These are phyloP conservation scores for Urocynchramus pylzowi DNA, from an alignment of 2,113 vertebrate species.

Conservation along the genomic window DNA sequence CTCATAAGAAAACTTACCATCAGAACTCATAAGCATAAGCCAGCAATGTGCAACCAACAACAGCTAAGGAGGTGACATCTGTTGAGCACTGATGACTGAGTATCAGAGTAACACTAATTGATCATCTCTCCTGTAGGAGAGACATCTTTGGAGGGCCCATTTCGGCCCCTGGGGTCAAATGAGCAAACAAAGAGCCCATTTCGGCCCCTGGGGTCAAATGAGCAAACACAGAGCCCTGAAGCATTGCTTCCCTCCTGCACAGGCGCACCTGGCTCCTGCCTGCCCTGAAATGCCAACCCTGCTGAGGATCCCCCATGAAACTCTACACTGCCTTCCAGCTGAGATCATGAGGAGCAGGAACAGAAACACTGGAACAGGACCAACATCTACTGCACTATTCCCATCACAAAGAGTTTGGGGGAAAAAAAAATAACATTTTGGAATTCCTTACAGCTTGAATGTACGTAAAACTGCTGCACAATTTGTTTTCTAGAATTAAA, in stretches of 20 bases:
- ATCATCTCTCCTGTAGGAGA: neutral
- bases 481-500: neutral
- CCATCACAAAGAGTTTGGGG: neutral
- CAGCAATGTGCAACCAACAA: neutral
- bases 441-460: neutral
- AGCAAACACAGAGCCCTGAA: neutral
- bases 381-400: too few species aligned
- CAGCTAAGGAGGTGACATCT: neutral
- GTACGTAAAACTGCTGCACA: neutral
- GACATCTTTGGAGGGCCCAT: neutral
- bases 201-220: rapidly evolving
- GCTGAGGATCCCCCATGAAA: neutral
- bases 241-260: neutral
- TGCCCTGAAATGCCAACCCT: neutral
- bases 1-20: too few species aligned
- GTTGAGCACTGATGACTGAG: neutral
- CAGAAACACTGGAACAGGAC: neutral
- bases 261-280: neutral
- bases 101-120: neutral
- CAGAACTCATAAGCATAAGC: neutral
- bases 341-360: neutral
- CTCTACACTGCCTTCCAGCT: neutral
- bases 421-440: too few species aligned
- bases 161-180: rapidly evolving
- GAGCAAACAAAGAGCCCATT: neutral